Conservation (phyloP, 2,888 invertebrate genomes). For the Cyclophora albipunctata region DNA sequence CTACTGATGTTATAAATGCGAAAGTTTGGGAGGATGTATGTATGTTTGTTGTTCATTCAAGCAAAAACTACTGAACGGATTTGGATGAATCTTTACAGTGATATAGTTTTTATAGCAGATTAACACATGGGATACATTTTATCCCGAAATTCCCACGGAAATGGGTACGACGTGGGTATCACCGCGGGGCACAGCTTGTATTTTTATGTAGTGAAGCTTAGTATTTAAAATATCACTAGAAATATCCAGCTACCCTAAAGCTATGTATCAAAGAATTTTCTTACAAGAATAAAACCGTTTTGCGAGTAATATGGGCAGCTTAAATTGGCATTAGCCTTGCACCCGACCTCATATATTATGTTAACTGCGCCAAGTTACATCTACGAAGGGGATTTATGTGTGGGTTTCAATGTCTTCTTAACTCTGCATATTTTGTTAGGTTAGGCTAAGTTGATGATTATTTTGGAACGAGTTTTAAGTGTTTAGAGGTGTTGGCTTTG, state of each 20-base stretch:
- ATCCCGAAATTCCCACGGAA: too few relatives aligned
- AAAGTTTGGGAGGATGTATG: too few relatives aligned
- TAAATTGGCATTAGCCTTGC: slow-evolving; percentile 32
- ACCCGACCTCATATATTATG: slow-evolving; percentile 29
- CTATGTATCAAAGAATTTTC: slow-evolving; percentile 9
- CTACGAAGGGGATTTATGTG: slow-evolving; percentile 19
- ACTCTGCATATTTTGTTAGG: slow-evolving; percentile 8
- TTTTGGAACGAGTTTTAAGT: slow-evolving; percentile 1
- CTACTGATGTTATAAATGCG: too few relatives aligned
- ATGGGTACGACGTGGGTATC: too few relatives aligned
- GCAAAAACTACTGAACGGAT: too few relatives aligned
- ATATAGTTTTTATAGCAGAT: too few relatives aligned
- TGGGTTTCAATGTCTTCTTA: slow-evolving; percentile 17
- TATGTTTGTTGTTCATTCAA: too few relatives aligned
- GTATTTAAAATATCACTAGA: too few relatives aligned
- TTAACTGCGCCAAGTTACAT: slow-evolving; percentile 24
- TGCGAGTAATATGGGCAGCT: slow-evolving; percentile 25
- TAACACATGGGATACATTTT: too few relatives aligned
- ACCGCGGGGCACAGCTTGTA: neutral
- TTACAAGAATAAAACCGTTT: slow-evolving; percentile 24
- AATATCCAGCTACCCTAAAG: too few relatives aligned
- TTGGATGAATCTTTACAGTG: too few relatives aligned
- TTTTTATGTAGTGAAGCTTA: neutral
- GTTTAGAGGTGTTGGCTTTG: neutral
- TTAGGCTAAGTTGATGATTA: neutral